Base-by-base conservation (phyloP, 2,888 invertebrate genomes). In the Nematopogon swammerdamellus region DNA sequence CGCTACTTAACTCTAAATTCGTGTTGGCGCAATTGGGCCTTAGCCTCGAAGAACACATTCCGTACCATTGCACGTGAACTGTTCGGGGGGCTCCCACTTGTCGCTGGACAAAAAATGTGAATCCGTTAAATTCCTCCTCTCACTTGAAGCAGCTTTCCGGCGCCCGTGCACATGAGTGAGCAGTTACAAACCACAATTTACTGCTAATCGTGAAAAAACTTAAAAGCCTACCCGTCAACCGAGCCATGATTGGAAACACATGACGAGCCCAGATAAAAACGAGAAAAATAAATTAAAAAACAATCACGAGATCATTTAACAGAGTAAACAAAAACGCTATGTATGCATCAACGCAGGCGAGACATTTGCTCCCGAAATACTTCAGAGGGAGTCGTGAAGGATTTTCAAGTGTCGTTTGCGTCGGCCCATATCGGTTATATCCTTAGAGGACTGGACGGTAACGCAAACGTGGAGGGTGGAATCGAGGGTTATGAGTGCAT, bases 231-330 rank as follows among this genome's bases (percentile, higher is more conserved):
- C 62, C 59, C 64, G 57, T 8, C 36, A 36, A 3, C 11, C 11
- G 11, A 56, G 54, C 65, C 58, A 65, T 75, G 77, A 79, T 79
- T 77, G 75, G 70, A 77, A 75, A 71, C 79, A 79, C 67, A 77
- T 79, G 79, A 75, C 74, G 67, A 63, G 64, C 67, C 58, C 58
- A 66, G 36, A 36, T 14, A 36, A 36, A 36, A 36, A 71, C 64
- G 36, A 67, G 67, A 68, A 67, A 67, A 73, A 76, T 72, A 76
- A 76, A 76, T 75, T 76, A 74, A 77, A 76, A 79, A 77, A 77
- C 76, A 74, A 79, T 76, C 73, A 74, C 71, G 70, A 73, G 70
- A 69, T 72, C 72, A 72, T 79, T 77, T 76, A n/a, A n/a, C n/a
- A n/a, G 65, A 70, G 73, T 70, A 70, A 74, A 73, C 72, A 73